Conservation (phyloP, 2,113 vertebrate genomes). For the Cnemophilus loriae region DNA sequence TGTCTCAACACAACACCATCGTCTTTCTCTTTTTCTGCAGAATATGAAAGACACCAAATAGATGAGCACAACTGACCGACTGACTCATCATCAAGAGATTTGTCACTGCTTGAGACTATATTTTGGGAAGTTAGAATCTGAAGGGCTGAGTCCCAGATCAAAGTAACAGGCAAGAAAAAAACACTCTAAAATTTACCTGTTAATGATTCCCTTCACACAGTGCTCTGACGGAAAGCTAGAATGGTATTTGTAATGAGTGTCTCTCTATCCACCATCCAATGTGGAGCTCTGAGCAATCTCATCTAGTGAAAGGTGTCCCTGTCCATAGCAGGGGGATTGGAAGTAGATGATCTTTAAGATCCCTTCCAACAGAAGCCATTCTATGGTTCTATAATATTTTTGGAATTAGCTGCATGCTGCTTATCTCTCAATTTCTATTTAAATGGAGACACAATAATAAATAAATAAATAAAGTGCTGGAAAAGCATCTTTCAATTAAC, state of each 20-base stretch:
- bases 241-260: accelerated
- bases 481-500: neutral
- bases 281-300: neutral
- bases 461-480: neutral
- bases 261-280: neutral
- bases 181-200: neutral
- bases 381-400: neutral
- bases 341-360: neutral
- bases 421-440: neutral
- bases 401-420: neutral
- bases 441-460: neutral
- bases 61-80: neutral
- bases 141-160: neutral
- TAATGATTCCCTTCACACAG: neutral
- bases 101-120: neutral
- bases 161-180: neutral
- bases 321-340: neutral
- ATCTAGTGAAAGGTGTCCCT: neutral
- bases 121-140: neutral
- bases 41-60: neutral
- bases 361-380: neutral
- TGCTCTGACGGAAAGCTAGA: neutral
- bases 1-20: neutral
- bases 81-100: neutral
- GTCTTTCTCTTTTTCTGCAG: neutral